Base-by-base conservation (phyloP, 2,888 invertebrate species). In the Acronicta leporina region DNA sequence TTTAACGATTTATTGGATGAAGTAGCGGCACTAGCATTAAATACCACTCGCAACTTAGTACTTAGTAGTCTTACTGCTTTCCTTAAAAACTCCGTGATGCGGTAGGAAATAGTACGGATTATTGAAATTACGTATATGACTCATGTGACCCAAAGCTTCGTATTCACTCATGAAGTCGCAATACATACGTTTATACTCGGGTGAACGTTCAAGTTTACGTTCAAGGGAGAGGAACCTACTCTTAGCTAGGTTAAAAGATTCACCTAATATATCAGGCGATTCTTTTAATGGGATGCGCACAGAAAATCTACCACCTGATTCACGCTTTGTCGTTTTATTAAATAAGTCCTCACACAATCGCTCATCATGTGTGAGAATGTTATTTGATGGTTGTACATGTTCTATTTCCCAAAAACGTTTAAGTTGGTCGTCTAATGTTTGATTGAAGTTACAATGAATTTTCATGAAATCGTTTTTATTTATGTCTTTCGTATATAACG, bases 1-100 rank as follows among this genome's bases (percentile, higher is more conserved):
- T 46, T 51, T 11, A 58, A 25, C 6, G 50, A 50, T 44, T 47
- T 27, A 15, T 14, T 15, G 9, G 45, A 45, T 3, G 30, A 20
- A 9, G 45, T 30, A 0, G 2, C 16, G 2, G 45, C 45, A 13
- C 45, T 45, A 14, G 30, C 45, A 14, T 45, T 25, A 25, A 44
- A 44, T 1, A 45, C 45, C 10, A 30, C 30, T 7, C 27, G 27
- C 9, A n/a, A n/a, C n/a, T n/a, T n/a, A 45, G 11, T 48, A n/a
- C n/a, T 48, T 48, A 1, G 48, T 48, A 0, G 45, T 45, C 3
- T 9, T 14, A 41, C 43, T 51, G 13, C 13, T n/a, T 43, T 51
- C 51, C 2, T 11, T 15, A 13, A 43, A 16, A 0, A 51, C 40
- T 2, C 51, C 51, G 16, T 51, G 51, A 33, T 51, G 51, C 6